Base-by-base conservation (phyloP, 2,113 vertebrate genomes). In the Pavo muticus region DNA sequence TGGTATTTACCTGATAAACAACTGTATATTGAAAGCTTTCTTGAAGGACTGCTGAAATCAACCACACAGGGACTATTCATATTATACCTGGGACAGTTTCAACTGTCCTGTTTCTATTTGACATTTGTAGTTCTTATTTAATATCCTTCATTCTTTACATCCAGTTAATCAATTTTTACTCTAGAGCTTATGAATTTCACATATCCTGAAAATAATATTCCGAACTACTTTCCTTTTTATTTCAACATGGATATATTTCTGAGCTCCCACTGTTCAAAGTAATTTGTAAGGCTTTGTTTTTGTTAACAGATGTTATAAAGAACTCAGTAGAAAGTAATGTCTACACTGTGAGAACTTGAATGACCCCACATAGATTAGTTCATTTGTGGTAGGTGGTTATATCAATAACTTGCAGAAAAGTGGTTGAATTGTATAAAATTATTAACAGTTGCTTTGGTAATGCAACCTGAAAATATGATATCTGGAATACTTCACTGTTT, bases 251-350 rank as follows among this genome's bases (percentile, higher is more conserved):
- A 64, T 70, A 77, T 32, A 10, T 32, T 50, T 44, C 68, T 90
- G 78, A 95, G 4, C 32, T 95, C 71, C 87, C 82, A 74, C 82
- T 40, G 78, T 32, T 88, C 75, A 79, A 39, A 63, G 24, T n/a
- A 83, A 67, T 90, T 87, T 93, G 60, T 76, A 87, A 82, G 72
- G 72, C 56, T 80, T 88, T 92, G 42, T 85, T 81, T 79, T 64
- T 95, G 29, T 20, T 87, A 75, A 85, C 91, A 95, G 74, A 63
- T 76, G 35, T 71, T 82, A 13, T 18, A 60, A 18, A 74, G 44
- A 91, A 65, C 12, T 87, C 74, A 42, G 60, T 14, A 87, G 64
- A 94, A 88, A 0, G 5, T 60, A 54, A 5, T 75, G 42, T 59
- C 78, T 96, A 24, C 15, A 68, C 56, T 2, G 6, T 73, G 29